These are phyloP conservation scores for Drosophila maculinotata DNA, from an alignment of 2,888 invertebrate species.

Conservation along the genomic window DNA sequence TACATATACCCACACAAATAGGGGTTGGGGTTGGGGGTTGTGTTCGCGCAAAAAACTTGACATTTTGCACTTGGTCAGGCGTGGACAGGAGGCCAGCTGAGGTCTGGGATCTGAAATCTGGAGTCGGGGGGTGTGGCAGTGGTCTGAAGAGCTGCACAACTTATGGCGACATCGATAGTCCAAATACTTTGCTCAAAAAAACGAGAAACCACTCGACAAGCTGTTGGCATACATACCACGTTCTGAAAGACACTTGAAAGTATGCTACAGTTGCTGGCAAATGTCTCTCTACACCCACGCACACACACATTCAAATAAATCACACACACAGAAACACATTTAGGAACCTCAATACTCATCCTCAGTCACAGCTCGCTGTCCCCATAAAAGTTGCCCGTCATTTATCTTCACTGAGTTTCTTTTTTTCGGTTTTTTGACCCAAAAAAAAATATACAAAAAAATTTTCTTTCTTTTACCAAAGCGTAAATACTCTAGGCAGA, in stretches of 20 bases:
- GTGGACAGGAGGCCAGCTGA: constrained; percentile 43
- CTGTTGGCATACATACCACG: constrained; percentile 80
- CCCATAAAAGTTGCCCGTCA: constrained; percentile 66
- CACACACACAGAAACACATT: constrained; percentile 9
- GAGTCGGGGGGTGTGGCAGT: constrained; percentile 14
- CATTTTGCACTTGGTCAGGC: constrained; percentile 79
- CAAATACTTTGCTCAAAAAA: constrained; percentile 64
- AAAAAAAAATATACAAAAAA: constrained; percentile 16
- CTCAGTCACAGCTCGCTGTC: constrained; percentile 31
- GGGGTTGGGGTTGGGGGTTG: neutral
- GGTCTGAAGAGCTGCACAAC: constrained; percentile 73
- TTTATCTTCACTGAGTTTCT: constrained; percentile 63
- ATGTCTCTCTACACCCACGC: constrained; percentile 49
- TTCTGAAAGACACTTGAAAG: constrained; percentile 73
- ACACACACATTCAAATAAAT: constrained; percentile 12
- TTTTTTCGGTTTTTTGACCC: constrained; percentile 26
- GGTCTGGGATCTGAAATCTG: constrained; percentile 9
- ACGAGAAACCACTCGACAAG: constrained; percentile 80
- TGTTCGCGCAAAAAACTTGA: constrained; percentile 59
- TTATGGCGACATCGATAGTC: constrained; percentile 81
- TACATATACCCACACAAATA: constrained; percentile 10
- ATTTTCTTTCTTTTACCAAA: neutral
- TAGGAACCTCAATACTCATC: constrained; percentile 31
- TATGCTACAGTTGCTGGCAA: constrained; percentile 74
- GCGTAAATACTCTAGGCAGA: constrained; percentile 1